Conservation (phyloP, 2,888 invertebrate species). For the Drosophila meridiana region DNA sequence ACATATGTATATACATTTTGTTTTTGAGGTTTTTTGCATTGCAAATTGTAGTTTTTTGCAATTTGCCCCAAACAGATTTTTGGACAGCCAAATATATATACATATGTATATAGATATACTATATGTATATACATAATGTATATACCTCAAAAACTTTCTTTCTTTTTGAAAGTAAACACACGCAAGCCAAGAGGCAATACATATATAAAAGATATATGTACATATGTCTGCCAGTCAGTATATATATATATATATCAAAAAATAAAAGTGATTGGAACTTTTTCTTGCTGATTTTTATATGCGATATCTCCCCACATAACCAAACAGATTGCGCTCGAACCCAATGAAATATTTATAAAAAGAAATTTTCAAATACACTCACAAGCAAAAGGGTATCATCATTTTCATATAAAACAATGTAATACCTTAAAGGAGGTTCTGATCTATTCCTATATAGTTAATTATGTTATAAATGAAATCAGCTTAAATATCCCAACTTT, state of each 20-base stretch:
- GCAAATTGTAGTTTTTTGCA: constrained; percentile 76
- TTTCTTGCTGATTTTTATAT: constrained; percentile 62
- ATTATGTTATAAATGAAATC: background rate
- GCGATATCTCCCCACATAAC: constrained; percentile 47
- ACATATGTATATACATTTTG: constrained; percentile 2
- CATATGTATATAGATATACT: background rate
- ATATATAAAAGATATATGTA: constrained; percentile 1
- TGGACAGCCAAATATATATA: constrained; percentile 29
- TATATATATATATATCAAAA: constrained; percentile 27
- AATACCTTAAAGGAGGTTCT: background rate
- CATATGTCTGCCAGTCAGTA: background rate
- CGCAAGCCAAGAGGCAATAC: constrained; percentile 24
- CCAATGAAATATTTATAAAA: constrained; percentile 48
- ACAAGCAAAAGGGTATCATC: background rate
- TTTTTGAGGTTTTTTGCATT: constrained; percentile 62
- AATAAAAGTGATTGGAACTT: constrained; percentile 79
- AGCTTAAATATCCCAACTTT: too few relatives aligned
- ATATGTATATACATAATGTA: constrained; percentile 19
- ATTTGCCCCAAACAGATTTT: constrained; percentile 22
- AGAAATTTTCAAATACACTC: constrained; percentile 31
- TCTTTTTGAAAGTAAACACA: constrained; percentile 69
- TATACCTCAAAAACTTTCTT: constrained; percentile 66
- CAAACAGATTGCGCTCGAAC: constrained; percentile 10
- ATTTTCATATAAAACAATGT: background rate
- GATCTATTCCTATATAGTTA: background rate